Conservation (phyloP, 1,140 invertebrate species). For the Pseudomyrmex concolor region DNA sequence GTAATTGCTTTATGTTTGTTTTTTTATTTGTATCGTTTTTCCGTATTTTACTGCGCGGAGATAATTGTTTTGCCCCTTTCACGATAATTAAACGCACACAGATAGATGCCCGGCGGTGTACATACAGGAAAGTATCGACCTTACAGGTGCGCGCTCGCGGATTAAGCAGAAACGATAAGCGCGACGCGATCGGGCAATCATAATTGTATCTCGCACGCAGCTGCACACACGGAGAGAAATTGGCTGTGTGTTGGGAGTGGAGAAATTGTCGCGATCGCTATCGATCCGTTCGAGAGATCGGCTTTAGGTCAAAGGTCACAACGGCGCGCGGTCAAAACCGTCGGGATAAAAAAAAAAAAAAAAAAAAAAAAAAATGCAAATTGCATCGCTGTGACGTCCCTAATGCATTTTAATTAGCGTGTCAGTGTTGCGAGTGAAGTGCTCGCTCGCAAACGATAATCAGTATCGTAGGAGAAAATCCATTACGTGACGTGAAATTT, state of each 20-base stretch:
- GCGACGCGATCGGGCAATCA: not conserved
- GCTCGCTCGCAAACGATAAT: constrained; percentile 3
- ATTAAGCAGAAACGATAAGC: constrained; percentile 21
- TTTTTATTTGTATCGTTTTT: not conserved
- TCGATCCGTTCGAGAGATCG: constrained; percentile 40
- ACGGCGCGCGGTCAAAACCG: constrained; percentile 7
- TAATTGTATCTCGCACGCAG: constrained; percentile 44
- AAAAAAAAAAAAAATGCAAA: constrained; percentile 36
- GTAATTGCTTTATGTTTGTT: no score
- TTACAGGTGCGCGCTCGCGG: constrained; percentile 21
- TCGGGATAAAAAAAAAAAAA: not conserved
- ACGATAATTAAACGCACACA: not conserved
- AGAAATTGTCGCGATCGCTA: constrained; percentile 61
- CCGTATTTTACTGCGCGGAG: not conserved
- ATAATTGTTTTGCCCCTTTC: not conserved
- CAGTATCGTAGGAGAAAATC: not conserved
- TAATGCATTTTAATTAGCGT: constrained; percentile 42
- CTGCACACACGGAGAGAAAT: constrained; percentile 31
- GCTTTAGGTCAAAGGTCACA: constrained; percentile 26
- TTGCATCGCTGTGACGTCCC: constrained; percentile 9
- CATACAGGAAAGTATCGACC: constrained; percentile 35
- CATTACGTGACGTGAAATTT: no score
- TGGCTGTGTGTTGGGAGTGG: not conserved
- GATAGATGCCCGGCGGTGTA: not conserved
- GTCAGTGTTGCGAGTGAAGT: not conserved